These are phyloP conservation scores for Coenobita brevimanus DNA, from an alignment of 1,140 invertebrate species.

Conservation along the genomic window DNA sequence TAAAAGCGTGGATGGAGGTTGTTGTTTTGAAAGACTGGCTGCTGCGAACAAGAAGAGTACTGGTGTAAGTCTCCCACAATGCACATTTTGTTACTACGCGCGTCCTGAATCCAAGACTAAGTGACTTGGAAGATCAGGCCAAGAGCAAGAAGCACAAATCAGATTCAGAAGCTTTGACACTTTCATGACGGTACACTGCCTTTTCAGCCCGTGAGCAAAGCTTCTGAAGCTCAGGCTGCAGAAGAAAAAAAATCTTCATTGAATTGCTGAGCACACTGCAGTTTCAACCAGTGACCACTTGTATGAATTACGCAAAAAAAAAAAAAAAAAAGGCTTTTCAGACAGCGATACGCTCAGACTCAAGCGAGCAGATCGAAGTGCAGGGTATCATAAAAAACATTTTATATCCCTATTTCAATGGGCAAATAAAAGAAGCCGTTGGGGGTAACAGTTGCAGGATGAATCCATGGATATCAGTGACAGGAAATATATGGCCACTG, in stretches of 20 bases:
- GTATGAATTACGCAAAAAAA: neutral
- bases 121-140: constrained; percentile 21
- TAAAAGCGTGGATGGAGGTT: neutral
- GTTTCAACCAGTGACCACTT: constrained; percentile 7
- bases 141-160: neutral
- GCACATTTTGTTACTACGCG: neutral
- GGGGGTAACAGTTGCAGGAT: constrained; percentile 13
- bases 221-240: neutral
- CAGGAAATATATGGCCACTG: constrained; percentile 29
- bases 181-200: constrained; percentile 4
- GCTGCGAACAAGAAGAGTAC: constrained; percentile 12
- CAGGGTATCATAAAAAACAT: neutral
- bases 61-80: constrained; percentile 14
- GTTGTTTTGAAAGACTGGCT: neutral
- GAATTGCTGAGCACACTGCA: constrained; percentile 6
- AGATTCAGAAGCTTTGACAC: neutral
- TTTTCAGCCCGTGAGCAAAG: constrained; percentile 12
- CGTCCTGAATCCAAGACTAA: neutral
- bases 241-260: neutral
- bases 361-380: neutral
- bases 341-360: neutral
- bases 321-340: constrained; percentile 23
- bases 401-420: neutral
- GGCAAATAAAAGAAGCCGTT: neutral
- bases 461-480: constrained; percentile 4